phyloP scores from a whole-genome alignment of 2,888 invertebrate genomes.

The Atherix ibis region DNA sequence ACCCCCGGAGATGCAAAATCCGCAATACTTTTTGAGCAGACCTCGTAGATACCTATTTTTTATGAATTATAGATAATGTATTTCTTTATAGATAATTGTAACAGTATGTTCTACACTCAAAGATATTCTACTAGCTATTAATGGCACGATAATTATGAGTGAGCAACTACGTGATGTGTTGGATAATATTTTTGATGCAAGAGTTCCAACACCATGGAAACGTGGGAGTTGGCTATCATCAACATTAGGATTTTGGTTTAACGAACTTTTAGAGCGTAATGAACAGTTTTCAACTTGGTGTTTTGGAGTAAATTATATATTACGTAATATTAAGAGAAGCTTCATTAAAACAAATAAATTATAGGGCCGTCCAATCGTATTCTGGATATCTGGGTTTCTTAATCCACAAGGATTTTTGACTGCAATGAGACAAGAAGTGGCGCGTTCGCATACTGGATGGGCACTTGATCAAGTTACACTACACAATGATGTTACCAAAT shows the following conservation, averaged over 20 bases:
- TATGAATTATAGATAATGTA: no score
- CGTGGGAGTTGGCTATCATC: conserved; percentile 70
- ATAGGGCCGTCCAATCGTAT: conserved; percentile 49
- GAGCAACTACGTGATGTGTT: conserved; percentile 71
- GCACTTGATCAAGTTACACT: conserved; percentile 69
- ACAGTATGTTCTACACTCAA: conserved; percentile 51
- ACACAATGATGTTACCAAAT: conserved; percentile 63
- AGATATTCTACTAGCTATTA: conserved; percentile 70
- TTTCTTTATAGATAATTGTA: conserved; percentile 20
- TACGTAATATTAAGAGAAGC: no score
- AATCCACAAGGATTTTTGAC: conserved; percentile 86
- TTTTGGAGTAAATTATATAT: no score
- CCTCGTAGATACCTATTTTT: no score
- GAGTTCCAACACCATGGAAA: conserved; percentile 58
- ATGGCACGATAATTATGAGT: conserved; percentile 84
- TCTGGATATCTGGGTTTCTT: conserved; percentile 91
- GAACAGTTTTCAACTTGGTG: no score
- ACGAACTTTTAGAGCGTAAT: conserved; percentile 70
- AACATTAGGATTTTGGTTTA: conserved; percentile 81
- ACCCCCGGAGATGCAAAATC: no score
- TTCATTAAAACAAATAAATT: no score
- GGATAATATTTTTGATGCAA: conserved; percentile 75
- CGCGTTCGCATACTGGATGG: conserved; percentile 78
- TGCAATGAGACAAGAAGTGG: conserved; percentile 84
- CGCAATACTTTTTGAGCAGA: no score